Evolutionary conservation across 2,888 invertebrate species (phyloP).

Genomic region (Osmoderma eremita): DNA sequence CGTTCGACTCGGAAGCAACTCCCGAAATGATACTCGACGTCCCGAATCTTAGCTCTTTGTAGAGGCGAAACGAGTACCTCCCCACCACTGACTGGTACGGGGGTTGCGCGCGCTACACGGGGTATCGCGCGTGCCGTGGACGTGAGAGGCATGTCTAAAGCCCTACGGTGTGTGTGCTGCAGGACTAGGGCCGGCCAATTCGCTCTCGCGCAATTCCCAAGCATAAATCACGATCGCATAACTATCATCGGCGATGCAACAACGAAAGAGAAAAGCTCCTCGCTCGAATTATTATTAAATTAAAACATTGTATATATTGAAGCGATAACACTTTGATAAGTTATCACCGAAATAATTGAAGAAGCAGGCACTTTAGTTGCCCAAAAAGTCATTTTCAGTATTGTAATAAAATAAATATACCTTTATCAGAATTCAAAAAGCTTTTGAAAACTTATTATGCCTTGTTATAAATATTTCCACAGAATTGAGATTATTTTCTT

Average conservation of each 20-base stretch:
- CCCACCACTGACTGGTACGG: conserved; percentile 55
- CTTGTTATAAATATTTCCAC: too few species aligned
- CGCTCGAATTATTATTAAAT: too few species aligned
- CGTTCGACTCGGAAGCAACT: conserved; percentile 65
- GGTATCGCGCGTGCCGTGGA: conserved; percentile 63
- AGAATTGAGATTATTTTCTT: too few species aligned
- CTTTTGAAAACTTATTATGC: too few species aligned
- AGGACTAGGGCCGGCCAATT: conserved; percentile 33
- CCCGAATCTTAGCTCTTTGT: conserved; percentile 60
- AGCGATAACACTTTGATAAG: too few species aligned
- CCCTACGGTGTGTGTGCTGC: conserved; percentile 33
- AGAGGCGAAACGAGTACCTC: conserved; percentile 54
- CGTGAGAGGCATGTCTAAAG: conserved; percentile 62
- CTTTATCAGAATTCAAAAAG: too few species aligned
- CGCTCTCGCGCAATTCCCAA: conserved; percentile 25
- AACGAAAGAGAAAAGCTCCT: too few species aligned
- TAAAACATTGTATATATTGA: too few species aligned
- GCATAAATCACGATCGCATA: conserved; percentile 15
- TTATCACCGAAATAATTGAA: too few species aligned
- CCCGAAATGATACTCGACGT: conserved; percentile 68
- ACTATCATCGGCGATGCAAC: background rate
- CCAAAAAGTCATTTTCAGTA: too few species aligned
- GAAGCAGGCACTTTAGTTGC: too few species aligned
- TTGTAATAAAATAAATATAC: too few species aligned
- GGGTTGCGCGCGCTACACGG: conserved; percentile 58